Percentiles rank a stretch among this genome's conserved stretches.
Evolutionary conservation across 2,797 vertebrate genomes (phyloP).

Genomic region (Fundulus diaphanus): DNA sequence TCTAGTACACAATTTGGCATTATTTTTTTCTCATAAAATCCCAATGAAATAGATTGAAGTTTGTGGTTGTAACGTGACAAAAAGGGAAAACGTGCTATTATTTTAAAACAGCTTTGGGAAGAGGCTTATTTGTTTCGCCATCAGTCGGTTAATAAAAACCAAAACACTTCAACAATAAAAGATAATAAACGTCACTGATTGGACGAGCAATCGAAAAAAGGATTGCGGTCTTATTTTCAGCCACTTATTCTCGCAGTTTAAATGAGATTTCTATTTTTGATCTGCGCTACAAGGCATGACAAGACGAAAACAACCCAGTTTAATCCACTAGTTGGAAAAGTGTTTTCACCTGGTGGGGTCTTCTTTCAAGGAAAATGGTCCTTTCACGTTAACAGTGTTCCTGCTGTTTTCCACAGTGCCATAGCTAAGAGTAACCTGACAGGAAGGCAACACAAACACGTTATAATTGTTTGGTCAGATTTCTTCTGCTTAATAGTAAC

Average conservation of each 20-base stretch:
- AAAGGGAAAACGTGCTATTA: too few species aligned
- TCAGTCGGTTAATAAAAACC: not conserved
- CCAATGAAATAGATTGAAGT: too few species aligned
- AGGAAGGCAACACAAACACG: slow-evolving; percentile 17
- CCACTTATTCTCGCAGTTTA: not conserved
- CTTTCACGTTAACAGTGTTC: slow-evolving; percentile 87
- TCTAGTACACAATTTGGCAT: too few species aligned
- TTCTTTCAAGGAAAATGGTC: slow-evolving; percentile 84
- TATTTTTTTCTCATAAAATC: too few species aligned
- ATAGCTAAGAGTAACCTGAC: slow-evolving; percentile 91
- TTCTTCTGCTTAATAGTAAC: not conserved
- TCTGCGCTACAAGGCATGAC: too few species aligned
- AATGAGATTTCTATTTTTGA: not conserved
- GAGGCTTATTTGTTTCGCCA: slow-evolving; percentile 19
- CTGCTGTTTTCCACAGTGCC: slow-evolving; percentile 87
- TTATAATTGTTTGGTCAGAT: not conserved
- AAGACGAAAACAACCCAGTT: too few species aligned
- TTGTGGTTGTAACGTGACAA: too few species aligned
- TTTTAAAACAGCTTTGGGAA: not conserved
- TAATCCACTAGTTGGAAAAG: too few species aligned
- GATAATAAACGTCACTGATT: slow-evolving; percentile 4
- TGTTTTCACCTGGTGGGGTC: slow-evolving; percentile 89
- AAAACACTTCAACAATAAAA: too few species aligned
- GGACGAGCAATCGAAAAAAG: not conserved
- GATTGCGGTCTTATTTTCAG: not conserved